These are phyloP conservation scores for Chascanopsetta lugubris DNA, from an alignment of 2,113 vertebrate species.

Conservation along the genomic window DNA sequence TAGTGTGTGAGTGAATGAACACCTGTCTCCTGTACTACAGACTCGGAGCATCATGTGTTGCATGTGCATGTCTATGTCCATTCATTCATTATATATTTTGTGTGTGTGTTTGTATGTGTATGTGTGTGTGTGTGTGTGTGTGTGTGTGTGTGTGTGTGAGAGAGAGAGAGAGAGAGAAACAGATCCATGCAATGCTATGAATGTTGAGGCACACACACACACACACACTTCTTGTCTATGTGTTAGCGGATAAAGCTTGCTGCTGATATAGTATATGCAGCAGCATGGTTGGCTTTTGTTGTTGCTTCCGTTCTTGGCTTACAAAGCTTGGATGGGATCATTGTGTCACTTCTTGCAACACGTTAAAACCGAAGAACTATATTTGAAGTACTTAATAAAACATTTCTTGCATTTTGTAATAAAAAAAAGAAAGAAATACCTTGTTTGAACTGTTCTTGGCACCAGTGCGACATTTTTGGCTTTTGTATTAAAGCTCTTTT, in stretches of 20 bases:
- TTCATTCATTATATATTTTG: not conserved
- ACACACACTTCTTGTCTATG: constrained; percentile 42
- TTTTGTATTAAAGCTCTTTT: not conserved
- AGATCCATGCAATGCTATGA: no score
- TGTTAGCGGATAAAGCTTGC: constrained; percentile 55
- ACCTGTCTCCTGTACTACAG: not conserved
- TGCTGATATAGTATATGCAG: constrained; percentile 41
- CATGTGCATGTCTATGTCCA: not conserved
- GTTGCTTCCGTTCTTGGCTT: constrained; percentile 42
- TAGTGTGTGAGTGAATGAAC: not conserved
- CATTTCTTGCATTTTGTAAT: no score
- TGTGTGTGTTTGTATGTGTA: not conserved
- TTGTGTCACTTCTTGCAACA: constrained; percentile 30
- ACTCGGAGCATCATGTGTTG: not conserved
- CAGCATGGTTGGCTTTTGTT: constrained; percentile 36
- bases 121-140: no score
- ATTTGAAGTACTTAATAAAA: constrained; percentile 5
- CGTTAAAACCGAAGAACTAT: not conserved
- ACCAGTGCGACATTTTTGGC: no score
- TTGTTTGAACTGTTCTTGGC: not conserved
- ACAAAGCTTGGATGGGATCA: constrained; percentile 29
- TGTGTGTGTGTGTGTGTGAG: no score
- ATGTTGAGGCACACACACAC: not conserved
- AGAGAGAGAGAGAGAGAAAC: no score
- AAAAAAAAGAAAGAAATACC: no score